Evolutionary conservation across 2,888 invertebrate species (phyloP).

Genomic region (Chorisops tibialis): DNA sequence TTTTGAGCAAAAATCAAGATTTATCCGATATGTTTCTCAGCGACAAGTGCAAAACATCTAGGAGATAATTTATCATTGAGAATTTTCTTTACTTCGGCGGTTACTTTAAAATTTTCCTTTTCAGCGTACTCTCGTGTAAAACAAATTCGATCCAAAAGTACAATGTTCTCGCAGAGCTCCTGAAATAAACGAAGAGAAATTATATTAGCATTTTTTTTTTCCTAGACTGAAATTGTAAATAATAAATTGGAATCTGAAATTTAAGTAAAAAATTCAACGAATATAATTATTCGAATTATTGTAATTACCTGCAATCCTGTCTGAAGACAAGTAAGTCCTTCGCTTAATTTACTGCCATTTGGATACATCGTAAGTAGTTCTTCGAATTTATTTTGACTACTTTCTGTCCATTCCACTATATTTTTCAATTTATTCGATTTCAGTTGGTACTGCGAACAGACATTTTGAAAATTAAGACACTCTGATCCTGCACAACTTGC

Average conservation of each 20-base stretch:
- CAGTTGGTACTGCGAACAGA: slow-evolving; percentile 32
- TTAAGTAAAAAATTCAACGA: too few species aligned
- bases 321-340: slow-evolving; percentile 51
- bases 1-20: too few species aligned
- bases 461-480: slow-evolving; percentile 32
- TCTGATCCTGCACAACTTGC: neutral
- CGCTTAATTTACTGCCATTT: slow-evolving; percentile 44
- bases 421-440: slow-evolving; percentile 26
- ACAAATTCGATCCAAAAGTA: slow-evolving; percentile 56
- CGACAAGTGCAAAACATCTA: slow-evolving; percentile 61
- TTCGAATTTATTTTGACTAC: slow-evolving; percentile 37
- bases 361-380: slow-evolving; percentile 37
- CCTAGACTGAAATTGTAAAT: neutral
- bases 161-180: slow-evolving; percentile 58
- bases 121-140: slow-evolving; percentile 49
- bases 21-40: slow-evolving; percentile 53
- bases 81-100: slow-evolving; percentile 57
- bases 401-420: slow-evolving; percentile 37
- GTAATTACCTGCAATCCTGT: slow-evolving; percentile 53
- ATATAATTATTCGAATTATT: neutral
- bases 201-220: neutral
- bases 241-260: neutral
- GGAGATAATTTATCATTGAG: slow-evolving; percentile 64
- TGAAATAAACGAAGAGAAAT: slow-evolving; percentile 46
- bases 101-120: slow-evolving; percentile 46